Evolutionary conservation across 2,888 invertebrate genomes (phyloP).

Genomic region (Eilema depressum): DNA sequence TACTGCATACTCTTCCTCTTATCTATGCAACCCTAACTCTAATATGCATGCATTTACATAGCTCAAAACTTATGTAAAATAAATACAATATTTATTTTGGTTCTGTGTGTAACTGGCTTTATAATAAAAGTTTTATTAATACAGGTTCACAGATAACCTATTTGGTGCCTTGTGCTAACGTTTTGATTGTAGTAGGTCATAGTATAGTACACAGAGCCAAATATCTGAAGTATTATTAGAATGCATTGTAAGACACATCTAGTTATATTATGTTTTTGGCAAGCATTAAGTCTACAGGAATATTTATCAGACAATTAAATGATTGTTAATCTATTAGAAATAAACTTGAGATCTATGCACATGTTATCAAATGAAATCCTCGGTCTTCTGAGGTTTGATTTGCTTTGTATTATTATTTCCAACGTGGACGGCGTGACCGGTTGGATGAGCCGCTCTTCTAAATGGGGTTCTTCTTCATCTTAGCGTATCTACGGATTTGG

Average conservation of each 20-base stretch:
- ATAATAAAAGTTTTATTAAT: not conserved
- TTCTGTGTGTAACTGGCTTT: no score
- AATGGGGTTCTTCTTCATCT: no score
- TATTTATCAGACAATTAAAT: not conserved
- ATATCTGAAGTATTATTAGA: slow-evolving; percentile 26
- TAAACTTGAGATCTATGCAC: no score
- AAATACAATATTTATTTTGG: no score
- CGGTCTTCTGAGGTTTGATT: not conserved
- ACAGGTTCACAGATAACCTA: not conserved
- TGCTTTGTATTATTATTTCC: not conserved
- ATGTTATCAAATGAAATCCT: not conserved
- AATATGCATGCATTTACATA: no score
- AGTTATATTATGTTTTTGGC: slow-evolving; percentile 33
- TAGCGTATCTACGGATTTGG: no score
- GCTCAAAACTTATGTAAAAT: no score
- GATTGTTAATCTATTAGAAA: not conserved
- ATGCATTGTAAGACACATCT: slow-evolving; percentile 21
- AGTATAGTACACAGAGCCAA: not conserved
- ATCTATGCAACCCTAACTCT: no score
- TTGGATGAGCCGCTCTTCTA: no score
- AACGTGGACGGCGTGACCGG: no score
- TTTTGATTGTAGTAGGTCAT: not conserved
- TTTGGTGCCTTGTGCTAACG: not conserved
- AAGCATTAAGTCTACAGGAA: slow-evolving; percentile 15
- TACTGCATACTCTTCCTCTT: no score